phyloP scores from a whole-genome alignment of 2,113 vertebrate genomes.

The Bubo scandiacus region DNA sequence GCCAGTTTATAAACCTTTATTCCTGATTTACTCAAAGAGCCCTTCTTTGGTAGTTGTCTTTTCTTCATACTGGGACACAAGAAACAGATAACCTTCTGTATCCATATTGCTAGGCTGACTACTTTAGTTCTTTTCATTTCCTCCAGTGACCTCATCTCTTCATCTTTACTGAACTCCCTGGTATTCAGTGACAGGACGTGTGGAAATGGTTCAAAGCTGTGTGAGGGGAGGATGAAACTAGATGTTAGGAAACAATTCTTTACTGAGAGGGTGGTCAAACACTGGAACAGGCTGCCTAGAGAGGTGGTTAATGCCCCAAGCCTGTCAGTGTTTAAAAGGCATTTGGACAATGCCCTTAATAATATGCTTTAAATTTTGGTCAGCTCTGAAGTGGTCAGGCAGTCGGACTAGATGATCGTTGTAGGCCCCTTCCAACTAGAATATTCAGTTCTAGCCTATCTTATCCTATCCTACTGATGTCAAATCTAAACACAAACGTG shows the following conservation, averaged over 20 bases:
- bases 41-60: neutral
- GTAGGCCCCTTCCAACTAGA: neutral
- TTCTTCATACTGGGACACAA: neutral
- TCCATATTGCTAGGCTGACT: neutral
- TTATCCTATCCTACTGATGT: neutral
- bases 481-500: neutral
- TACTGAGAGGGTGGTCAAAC: neutral
- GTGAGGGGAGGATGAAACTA: neutral
- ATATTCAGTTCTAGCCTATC: neutral
- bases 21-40: neutral
- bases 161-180: neutral
- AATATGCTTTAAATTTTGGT: neutral
- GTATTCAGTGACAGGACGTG: neutral
- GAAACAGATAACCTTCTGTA: neutral
- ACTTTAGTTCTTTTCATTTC: neutral
- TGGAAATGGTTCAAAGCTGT: neutral
- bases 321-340: neutral
- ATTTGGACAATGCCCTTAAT: neutral
- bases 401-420: neutral
- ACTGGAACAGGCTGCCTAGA: neutral
- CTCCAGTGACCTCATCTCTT: neutral
- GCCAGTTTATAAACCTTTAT: neutral
- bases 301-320: neutral
- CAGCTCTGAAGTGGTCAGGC: neutral
- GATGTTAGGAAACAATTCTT: neutral